Conservation (phyloP, 2,797 vertebrate species). For the Mormyrops boulengeri region DNA sequence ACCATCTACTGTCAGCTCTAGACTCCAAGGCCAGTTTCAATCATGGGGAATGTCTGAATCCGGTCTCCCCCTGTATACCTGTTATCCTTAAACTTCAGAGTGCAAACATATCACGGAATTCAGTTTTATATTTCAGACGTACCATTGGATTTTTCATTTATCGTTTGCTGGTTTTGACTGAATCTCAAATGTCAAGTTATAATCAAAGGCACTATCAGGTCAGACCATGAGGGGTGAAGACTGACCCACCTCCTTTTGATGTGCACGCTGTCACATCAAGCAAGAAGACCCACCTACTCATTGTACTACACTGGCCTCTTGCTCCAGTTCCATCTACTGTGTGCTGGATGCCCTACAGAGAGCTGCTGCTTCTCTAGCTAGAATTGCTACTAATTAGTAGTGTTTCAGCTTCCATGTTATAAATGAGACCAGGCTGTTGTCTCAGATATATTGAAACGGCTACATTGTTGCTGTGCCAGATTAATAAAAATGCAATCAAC, state of each 20-base stretch:
- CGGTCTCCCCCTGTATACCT: not conserved
- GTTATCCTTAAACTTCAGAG: not conserved
- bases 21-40: not conserved
- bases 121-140: not conserved
- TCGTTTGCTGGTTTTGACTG: not conserved
- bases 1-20: not conserved
- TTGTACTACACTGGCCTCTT: not conserved
- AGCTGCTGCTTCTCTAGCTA: not conserved
- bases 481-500: conserved; percentile 9
- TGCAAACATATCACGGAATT: not conserved
- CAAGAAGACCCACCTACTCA: not conserved
- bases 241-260: not conserved
- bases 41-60: not conserved
- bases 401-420: not conserved
- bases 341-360: not conserved
- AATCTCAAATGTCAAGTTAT: not conserved
- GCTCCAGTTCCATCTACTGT: not conserved
- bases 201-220: not conserved
- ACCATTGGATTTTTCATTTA: not conserved
- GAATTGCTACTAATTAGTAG: not conserved
- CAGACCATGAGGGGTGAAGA: not conserved
- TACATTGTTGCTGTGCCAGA: not conserved
- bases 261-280: not conserved
- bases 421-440: not conserved
- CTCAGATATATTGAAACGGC: not conserved